Conservation (phyloP, 2,797 vertebrate species). For the Darevskia nairensis region DNA sequence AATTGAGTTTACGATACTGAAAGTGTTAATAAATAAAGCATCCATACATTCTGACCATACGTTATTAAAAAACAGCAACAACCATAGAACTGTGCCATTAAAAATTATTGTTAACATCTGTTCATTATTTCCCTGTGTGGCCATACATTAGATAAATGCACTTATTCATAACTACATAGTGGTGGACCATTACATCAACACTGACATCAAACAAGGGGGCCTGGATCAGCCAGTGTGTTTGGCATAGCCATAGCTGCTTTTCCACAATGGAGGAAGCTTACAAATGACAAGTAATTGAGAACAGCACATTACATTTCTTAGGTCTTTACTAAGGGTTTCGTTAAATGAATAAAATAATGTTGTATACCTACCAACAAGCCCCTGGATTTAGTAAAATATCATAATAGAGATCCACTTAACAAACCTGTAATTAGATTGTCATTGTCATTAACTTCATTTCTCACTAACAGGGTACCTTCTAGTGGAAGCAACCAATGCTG, state of each 20-base stretch:
- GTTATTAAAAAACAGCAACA: constrained; percentile 58
- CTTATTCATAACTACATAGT: constrained; percentile 68
- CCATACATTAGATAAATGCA: constrained; percentile 76
- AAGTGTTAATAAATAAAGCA: constrained; percentile 77
- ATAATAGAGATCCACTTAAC: constrained; percentile 69
- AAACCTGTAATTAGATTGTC: constrained; percentile 82
- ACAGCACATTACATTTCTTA: constrained; percentile 39
- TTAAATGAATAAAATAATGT: constrained; percentile 34
- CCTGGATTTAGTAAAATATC: constrained; percentile 60
- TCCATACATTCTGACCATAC: constrained; percentile 73
- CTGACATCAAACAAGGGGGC: constrained; percentile 76
- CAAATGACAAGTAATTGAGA: constrained; percentile 1
- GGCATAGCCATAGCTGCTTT: background rate
- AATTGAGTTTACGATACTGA: constrained; percentile 62
- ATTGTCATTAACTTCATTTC: constrained; percentile 80
- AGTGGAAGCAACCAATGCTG: constrained; percentile 74
- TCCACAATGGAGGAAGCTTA: constrained; percentile 20
- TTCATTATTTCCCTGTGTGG: constrained; percentile 75
- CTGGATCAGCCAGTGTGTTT: constrained; percentile 61
- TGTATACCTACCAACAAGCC: constrained; percentile 36
- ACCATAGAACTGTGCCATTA: constrained; percentile 69
- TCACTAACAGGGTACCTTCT: constrained; percentile 78
- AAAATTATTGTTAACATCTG: constrained; percentile 82
- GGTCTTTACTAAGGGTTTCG: constrained; percentile 1
- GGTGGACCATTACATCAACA: constrained; percentile 74